Conservation (phyloP, 64 coral and sea anemone genomes). For the Pocillopora verrucosa region DNA sequence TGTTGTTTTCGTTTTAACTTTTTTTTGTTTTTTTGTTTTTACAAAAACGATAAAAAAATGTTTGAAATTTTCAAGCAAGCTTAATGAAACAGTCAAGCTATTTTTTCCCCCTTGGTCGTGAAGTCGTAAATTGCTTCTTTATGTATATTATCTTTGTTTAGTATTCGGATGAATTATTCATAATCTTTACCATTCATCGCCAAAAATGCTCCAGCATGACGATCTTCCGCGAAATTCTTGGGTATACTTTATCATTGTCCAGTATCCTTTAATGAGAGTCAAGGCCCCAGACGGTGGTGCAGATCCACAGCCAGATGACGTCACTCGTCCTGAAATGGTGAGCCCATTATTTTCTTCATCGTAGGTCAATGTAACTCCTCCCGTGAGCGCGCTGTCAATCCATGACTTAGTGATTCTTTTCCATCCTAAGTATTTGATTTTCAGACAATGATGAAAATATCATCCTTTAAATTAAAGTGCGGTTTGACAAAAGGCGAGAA, state of each 20-base stretch:
- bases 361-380: constrained; percentile 38
- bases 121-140: too few species aligned
- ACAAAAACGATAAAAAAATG: too few species aligned
- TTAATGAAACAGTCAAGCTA: too few species aligned
- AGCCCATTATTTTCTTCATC: constrained; percentile 22
- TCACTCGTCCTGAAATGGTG: constrained; percentile 45
- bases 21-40: too few species aligned
- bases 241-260: constrained; percentile 74
- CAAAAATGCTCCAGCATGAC: constrained; percentile 84
- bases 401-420: constrained; percentile 35
- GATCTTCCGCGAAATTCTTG: constrained; percentile 65
- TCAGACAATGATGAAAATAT: too few species aligned
- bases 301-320: constrained; percentile 47
- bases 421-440: constrained; percentile 16
- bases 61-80: too few species aligned
- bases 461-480: neutral
- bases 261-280: constrained; percentile 49
- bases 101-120: too few species aligned
- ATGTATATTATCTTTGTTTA: too few species aligned
- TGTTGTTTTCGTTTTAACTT: too few species aligned
- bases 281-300: constrained; percentile 35
- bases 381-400: neutral
- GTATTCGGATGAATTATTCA: too few species aligned
- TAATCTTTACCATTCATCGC: neutral
- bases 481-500: too few species aligned